phyloP scores from a whole-genome alignment of 2,888 invertebrate species.

The Carcina quercana region DNA sequence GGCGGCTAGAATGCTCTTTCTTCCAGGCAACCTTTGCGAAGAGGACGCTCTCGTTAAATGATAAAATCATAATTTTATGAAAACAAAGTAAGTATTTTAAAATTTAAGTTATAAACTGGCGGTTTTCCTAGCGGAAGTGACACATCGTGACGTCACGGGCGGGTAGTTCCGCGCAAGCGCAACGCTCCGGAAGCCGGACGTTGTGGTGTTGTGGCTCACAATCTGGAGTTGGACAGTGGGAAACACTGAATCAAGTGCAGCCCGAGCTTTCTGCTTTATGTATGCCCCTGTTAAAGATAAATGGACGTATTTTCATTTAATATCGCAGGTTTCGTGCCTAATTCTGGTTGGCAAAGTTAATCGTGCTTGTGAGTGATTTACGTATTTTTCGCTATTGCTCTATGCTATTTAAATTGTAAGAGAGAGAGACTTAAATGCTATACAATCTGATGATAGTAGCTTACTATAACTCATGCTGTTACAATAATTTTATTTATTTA shows the following conservation, averaged over 20 bases:
- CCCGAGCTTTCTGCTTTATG: conserved; percentile 57
- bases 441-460: too few relatives aligned
- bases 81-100: not conserved
- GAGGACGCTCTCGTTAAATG: too few relatives aligned
- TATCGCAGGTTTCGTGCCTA: conserved; percentile 10
- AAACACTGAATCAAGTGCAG: conserved; percentile 70
- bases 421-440: too few relatives aligned
- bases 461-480: too few relatives aligned
- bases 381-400: too few relatives aligned
- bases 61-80: too few relatives aligned
- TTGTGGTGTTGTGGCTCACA: conserved; percentile 68
- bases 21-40: too few relatives aligned
- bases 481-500: too few relatives aligned
- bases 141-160: conserved; percentile 47
- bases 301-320: conserved; percentile 44
- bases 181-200: conserved; percentile 65
- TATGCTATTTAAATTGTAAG: too few relatives aligned
- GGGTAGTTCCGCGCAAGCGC: conserved; percentile 53
- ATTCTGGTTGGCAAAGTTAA: not conserved
- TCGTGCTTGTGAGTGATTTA: not conserved
- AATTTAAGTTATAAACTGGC: not conserved
- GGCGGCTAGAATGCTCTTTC: too few relatives aligned
- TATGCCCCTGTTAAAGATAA: conserved; percentile 56
- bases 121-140: conserved; percentile 32
- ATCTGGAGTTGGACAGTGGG: conserved; percentile 69